Percentiles rank a stretch among this genome's conserved stretches.
phyloP scores from a whole-genome alignment of 1,140 invertebrate genomes.

The Nylanderia fulva region DNA sequence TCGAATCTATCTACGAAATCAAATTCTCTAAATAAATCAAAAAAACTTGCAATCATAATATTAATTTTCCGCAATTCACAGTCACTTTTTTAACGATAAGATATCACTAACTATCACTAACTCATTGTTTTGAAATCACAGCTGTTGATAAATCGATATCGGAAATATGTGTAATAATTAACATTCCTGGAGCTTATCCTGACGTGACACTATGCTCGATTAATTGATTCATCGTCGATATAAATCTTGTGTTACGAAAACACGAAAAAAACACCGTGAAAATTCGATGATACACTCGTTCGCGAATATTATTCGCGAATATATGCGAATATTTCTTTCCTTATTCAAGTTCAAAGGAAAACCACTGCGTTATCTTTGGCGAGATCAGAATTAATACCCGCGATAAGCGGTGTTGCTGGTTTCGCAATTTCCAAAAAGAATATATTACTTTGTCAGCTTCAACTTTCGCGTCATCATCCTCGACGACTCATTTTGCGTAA shows the following conservation, averaged over 20 bases:
- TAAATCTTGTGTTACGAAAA: neutral
- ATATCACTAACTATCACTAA: neutral
- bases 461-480: neutral
- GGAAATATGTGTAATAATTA: neutral
- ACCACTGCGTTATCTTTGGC: slow-evolving; percentile 10
- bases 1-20: neutral
- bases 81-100: neutral
- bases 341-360: slow-evolving; percentile 9
- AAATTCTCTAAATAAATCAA: neutral
- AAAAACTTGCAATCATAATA: neutral
- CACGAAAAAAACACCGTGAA: neutral
- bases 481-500: neutral
- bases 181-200: neutral
- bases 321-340: neutral
- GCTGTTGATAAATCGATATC: neutral
- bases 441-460: neutral
- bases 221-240: neutral
- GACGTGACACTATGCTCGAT: neutral
- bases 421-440: slow-evolving; percentile 1
- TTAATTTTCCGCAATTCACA: neutral
- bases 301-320: neutral
- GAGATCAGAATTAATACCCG: slow-evolving; percentile 28
- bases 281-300: neutral
- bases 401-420: slow-evolving; percentile 1
- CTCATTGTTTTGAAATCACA: neutral